Evolutionary conservation across 2,113 vertebrate species (phyloP), one percentile per base, ranked within the genome.

Genomic region (Aleadryas rufinucha): DNA sequence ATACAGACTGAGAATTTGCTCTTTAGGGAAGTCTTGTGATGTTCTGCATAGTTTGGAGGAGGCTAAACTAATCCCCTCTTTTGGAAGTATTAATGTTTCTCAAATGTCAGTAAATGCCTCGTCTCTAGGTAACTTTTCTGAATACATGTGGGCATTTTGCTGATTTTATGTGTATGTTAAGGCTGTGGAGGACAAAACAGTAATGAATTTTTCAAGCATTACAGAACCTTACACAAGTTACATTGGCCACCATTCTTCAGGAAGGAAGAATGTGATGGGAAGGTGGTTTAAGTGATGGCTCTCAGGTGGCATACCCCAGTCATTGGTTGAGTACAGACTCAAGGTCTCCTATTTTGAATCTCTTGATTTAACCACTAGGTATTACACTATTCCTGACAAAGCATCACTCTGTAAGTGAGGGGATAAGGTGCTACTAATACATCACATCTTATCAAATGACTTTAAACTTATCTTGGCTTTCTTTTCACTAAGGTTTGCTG

Each of bases 371-470:
- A 84, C 88, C 64, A 71, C 64, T 83, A 54, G 50, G 71, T 87
- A 94, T 92, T 93, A 56, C 64, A 49, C 76, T 74, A n/a, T 87
- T 95, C 74, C 77, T 87, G 88, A 91, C 95, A 97, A 95, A 96
- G 65, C 45, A 93, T 94, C 90, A 59, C 71, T 75, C 80, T 86
- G 3, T 85, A 88, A 87, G 85, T 77, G 89, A 84, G 65, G 57
- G 94, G 84, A 95, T 93, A 94, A 95, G 95, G 76, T 94, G 87
- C 86, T 93, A 90, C 94, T 97, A 97, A 97, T 97, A 95, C 84
- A 97, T 97, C 95, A 97, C 93, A 90, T 90, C 89, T 93, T 95
- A 93, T 97, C 94, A 95, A 91, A 94, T 79, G 94, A 96, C 91
- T 89, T 93, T 85, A 91, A 95, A 94, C 86, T 97, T 90, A 91